phyloP scores from a whole-genome alignment of 2,113 vertebrate genomes.

The Mus pahari region DNA sequence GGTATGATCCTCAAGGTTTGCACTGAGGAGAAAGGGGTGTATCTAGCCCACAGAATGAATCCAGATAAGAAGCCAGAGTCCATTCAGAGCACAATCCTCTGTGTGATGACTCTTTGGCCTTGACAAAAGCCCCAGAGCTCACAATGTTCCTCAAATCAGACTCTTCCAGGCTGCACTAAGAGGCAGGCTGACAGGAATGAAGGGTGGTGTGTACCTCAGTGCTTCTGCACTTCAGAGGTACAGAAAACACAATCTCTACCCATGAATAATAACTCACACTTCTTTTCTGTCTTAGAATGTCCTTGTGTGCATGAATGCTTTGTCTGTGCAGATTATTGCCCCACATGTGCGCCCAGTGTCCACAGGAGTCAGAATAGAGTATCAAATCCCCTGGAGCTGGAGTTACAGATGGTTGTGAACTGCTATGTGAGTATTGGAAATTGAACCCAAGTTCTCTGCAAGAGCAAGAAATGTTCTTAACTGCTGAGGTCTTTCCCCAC shows the following conservation, averaged over 20 bases:
- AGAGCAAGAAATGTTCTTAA: not conserved
- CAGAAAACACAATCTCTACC: not conserved
- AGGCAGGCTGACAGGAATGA: not conserved
- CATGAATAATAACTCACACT: constrained; percentile 17
- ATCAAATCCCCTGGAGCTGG: not conserved
- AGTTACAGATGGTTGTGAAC: not conserved
- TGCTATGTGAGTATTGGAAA: not conserved
- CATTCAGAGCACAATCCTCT: not conserved
- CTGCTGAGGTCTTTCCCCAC: not conserved
- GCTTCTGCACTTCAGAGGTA: not conserved
- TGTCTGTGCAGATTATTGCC: not conserved
- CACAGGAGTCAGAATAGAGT: not conserved
- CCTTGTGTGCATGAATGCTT: not conserved
- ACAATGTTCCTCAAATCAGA: not conserved
- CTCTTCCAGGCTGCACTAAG: not conserved
- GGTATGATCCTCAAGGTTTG: not conserved
- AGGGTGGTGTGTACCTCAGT: not conserved
- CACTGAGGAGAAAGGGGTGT: not conserved
- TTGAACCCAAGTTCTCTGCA: not conserved
- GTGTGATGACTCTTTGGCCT: not conserved
- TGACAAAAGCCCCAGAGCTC: not conserved
- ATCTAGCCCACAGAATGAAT: not conserved
- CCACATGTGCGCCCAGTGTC: not conserved
- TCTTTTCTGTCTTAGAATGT: not conserved
- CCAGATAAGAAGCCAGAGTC: not conserved